Evolutionary conservation across 2,797 vertebrate species (phyloP).

Genomic region (Manis crassicaudata): DNA sequence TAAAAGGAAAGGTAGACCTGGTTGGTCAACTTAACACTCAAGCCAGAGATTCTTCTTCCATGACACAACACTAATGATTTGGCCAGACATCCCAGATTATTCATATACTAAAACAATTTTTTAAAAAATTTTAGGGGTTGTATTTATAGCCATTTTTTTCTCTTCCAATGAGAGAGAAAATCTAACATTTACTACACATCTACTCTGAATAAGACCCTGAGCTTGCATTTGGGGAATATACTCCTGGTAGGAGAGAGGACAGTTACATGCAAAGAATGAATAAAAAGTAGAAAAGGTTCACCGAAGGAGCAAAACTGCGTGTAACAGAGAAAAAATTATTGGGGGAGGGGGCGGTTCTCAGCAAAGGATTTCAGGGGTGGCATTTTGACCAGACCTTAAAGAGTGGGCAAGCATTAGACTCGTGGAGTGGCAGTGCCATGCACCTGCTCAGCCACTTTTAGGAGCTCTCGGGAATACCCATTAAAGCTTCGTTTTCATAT

Average conservation of each 20-base stretch:
- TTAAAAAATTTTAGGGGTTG: neutral
- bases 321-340: neutral
- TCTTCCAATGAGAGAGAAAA: neutral
- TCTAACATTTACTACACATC: neutral
- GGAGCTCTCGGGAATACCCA: neutral
- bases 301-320: neutral
- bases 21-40: neutral
- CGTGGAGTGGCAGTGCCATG: neutral
- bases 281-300: neutral
- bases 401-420: neutral
- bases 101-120: neutral
- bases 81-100: neutral
- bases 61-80: neutral
- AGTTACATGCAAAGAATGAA: neutral
- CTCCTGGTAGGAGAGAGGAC: neutral
- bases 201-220: neutral
- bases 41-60: neutral
- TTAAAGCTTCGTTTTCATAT: conserved; percentile 16
- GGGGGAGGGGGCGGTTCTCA: too few species aligned
- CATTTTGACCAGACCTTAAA: neutral
- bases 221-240: neutral
- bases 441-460: neutral
- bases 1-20: neutral
- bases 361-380: neutral
- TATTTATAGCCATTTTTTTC: neutral